Evolutionary conservation across 2,888 invertebrate species (phyloP), one percentile per base, ranked within the genome.

Genomic region (Sinodicranocentrus sp.): DNA sequence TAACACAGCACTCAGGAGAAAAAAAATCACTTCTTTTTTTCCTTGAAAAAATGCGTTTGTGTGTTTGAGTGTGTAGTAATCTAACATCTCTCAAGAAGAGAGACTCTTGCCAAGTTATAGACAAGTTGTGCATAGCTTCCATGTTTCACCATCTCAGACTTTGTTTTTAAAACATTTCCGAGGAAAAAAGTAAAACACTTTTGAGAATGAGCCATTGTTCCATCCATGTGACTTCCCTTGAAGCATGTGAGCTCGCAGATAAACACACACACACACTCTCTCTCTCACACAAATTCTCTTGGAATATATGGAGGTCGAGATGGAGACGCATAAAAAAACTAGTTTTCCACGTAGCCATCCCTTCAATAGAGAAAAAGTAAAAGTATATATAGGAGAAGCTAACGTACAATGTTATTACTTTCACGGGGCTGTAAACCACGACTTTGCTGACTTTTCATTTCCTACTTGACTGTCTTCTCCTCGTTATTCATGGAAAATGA

Each of bases 401-500:
- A 52, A 26, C 48, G 1, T 63, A 48, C 39, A 67, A 67, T 77
- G 68, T 77, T 77, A 77, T 68, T 77, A 77, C 68, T 39, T 68
- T 77, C 77, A 59, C 71, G 26, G 63, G 71, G 71, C 71, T 72
- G 79, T 79, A 79, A 79, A 79, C 79, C 79, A 79, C 71, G 71
- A 71, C 71, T 79, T 79, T 79, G 79, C 79, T 79, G 71, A 79
- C 79, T 79, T 79, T 79, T 79, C 79, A 79, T 79, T 79, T 79
- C 71, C 71, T 72, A 17, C 63, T 63, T 52, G n/a, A 71, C 23
- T 71, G 63, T 79, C 79, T 72, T 65, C 61, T 52, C 52, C 28
- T 5, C 61, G 78, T 77, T 77, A 77, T 57, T 77, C 70, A 78
- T 23, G 19, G 70, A 61, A 78, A 70, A 70, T 70, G 78, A 70